A percentile compares a stretch with the other conserved stretches of the same genome.
Conservation (phyloP, 2,888 invertebrate species). For the Cantharis rufa region DNA sequence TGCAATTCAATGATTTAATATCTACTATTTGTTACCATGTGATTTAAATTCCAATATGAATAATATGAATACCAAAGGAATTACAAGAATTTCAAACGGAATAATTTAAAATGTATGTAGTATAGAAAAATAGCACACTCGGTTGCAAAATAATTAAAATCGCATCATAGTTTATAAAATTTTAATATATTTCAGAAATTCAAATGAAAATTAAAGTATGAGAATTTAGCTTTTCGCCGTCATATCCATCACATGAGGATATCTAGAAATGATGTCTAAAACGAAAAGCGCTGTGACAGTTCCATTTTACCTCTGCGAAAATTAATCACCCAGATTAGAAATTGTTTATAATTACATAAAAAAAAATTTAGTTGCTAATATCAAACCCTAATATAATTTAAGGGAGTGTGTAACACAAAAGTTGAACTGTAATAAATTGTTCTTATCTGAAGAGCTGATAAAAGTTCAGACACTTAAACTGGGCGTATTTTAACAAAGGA, state of each 20-base stretch:
- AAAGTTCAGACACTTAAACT: slow-evolving; percentile 16
- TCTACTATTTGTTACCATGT: not conserved
- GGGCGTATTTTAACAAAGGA: slow-evolving; percentile 18
- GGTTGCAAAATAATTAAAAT: too few species aligned
- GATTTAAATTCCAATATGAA: not conserved
- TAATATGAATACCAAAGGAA: not conserved
- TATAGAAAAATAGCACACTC: too few species aligned
- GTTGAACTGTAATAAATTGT: slow-evolving; percentile 16
- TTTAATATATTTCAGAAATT: too few species aligned
- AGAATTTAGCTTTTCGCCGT: too few species aligned
- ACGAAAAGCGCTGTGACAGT: not conserved
- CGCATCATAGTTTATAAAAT: too few species aligned
- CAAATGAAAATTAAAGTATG: too few species aligned
- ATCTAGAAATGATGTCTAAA: not conserved
- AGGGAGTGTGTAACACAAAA: slow-evolving; percentile 2
- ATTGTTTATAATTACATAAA: not conserved
- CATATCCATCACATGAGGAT: too few species aligned
- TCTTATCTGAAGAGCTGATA: slow-evolving; percentile 15
- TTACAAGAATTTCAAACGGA: not conserved
- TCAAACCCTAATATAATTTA: not conserved
- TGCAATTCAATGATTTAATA: not conserved
- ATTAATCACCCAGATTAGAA: not conserved
- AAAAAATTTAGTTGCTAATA: not conserved
- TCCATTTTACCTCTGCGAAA: not conserved
- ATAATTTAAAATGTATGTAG: not conserved